Evolutionary conservation across 2,888 invertebrate species (phyloP).

Genomic region (Caenorhabditis sp.): DNA sequence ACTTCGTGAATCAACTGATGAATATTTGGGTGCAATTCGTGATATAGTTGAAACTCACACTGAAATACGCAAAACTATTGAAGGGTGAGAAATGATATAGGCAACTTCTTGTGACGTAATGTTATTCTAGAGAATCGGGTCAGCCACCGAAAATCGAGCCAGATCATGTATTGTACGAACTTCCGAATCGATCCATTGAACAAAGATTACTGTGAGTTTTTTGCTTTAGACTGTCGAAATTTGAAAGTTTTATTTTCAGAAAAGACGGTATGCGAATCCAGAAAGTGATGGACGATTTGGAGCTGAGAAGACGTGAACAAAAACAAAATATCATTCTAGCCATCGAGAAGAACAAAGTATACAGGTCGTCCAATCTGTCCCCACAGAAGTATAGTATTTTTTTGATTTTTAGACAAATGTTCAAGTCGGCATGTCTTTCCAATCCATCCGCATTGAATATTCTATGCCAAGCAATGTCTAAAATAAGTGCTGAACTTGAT

Average conservation of each 20-base stretch:
- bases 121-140: too few relatives aligned
- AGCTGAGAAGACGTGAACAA: not conserved
- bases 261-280: not conserved
- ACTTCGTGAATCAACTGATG: slow-evolving; percentile 30
- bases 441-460: not conserved
- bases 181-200: not conserved
- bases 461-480: not conserved
- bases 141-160: not conserved
- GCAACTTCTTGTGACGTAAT: too few relatives aligned
- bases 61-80: slow-evolving; percentile 12
- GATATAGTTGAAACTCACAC: slow-evolving; percentile 28
- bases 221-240: not conserved
- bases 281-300: not conserved
- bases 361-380: too few relatives aligned
- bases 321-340: not conserved
- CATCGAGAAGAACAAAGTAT: not conserved
- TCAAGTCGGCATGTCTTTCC: not conserved
- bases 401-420: not conserved
- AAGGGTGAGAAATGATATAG: too few relatives aligned
- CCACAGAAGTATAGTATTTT: too few relatives aligned
- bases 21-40: slow-evolving; percentile 24
- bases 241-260: not conserved
- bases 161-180: not conserved
- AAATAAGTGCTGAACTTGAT: too few relatives aligned
- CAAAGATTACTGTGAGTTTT: not conserved